Evolutionary conservation across 2,888 invertebrate genomes (phyloP), one percentile per base, ranked within the genome.

Genomic region (Linnaemya tessellans): DNA sequence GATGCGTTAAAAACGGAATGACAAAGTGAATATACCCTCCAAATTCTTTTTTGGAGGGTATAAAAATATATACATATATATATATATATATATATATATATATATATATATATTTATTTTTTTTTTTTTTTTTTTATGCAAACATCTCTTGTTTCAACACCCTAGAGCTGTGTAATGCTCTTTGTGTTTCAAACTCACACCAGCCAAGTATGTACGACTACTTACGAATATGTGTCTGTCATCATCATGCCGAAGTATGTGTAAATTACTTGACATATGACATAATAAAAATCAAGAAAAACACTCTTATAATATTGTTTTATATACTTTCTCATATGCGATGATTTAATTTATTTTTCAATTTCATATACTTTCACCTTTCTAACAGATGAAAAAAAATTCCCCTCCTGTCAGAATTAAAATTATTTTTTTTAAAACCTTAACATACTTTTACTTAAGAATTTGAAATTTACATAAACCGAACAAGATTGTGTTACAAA

Each of bases 221-320:
- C 1, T 10, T 20, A 3, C 20, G 20, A 58, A 13, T 58, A 10
- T 60, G n/a, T n/a, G 35, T 22, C 25, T 46, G 25, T 30, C 43
- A 25, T 25, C 10, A n/a, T 46, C 4, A n/a, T 64, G 41, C 62
- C 38, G 35, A n/a, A 35, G 62, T 35, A 35, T 51, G 18, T 58
- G 49, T 25, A 58, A 25, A 54, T 38, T 38, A 54, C 62, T 74
- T 80, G 80, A 84, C 80, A 73, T 71, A 56, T 80, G 60, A 77
- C 77, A 77, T 84, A 80, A 84, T 84, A 60, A 77, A 43, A 67
- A 67, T 80, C 62, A 77, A 74, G 25, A 58, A 30, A 49, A 43
- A 64, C 70, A 38, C 22, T 54, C 22, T 38, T 60, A 43, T 13
- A 43, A 68, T 35, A 30, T 79, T 70, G 43, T 62, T 70, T 62